Percentiles rank a stretch among this genome's conserved stretches.
These are phyloP conservation scores for Ovis aries DNA, from an alignment of 2,113 vertebrate species.

Conservation along the genomic window ARS-UI_Ramb_v3.0 NC_056070.1:64810001-64810500, in stretches of 20 bases:
- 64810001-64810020: neutral
- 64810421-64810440: neutral
- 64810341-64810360: rapidly evolving
- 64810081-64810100: neutral
- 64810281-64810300: neutral
- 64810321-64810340: rapidly evolving
- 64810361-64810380: neutral
- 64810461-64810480: neutral
- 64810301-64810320: rapidly evolving
- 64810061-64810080: neutral
- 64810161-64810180: neutral
- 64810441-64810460: neutral
- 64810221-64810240: neutral
- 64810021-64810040: neutral
- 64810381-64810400: neutral
- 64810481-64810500: neutral
- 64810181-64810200: neutral
- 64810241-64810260: neutral
- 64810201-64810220: neutral
- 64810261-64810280: neutral
- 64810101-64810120: neutral
- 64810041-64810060: neutral
- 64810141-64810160: neutral
- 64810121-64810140: neutral
- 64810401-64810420: neutral